A percentile compares a stretch with the other conserved stretches of the same genome.
Evolutionary conservation across 2,797 vertebrate species (phyloP).

Genomic region (Myripristis jacobus): DNA sequence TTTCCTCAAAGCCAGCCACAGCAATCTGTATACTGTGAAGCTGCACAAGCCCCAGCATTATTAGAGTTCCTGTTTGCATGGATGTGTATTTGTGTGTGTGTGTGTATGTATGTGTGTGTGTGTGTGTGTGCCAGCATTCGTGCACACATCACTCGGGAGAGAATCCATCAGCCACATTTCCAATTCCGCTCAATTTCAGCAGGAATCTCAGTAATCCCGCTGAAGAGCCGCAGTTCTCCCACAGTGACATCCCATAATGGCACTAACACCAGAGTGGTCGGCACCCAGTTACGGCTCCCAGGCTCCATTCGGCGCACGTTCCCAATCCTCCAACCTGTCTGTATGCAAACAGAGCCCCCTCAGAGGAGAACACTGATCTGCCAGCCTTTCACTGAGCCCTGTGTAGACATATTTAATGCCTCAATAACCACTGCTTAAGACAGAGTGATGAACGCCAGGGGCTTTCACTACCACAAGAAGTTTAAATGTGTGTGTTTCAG

Average conservation of each 20-base stretch:
- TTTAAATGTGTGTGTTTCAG: conserved; percentile 45
- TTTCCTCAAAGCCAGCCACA: conserved; percentile 20
- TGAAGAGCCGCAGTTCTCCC: conserved; percentile 82
- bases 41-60: conserved; percentile 15
- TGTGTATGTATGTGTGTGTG: conserved; percentile 13
- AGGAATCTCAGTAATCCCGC: conserved; percentile 82
- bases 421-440: conserved; percentile 83
- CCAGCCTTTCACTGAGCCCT: conserved; percentile 79
- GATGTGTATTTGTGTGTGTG: conserved; percentile 41
- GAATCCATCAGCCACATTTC: conserved; percentile 76
- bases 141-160: conserved; percentile 63
- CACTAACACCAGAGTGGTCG: conserved; percentile 81
- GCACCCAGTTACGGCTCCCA: conserved; percentile 78
- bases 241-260: conserved; percentile 84
- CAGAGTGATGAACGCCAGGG: conserved; percentile 78
- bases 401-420: conserved; percentile 85
- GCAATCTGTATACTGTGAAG: not conserved
- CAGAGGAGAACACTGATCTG: conserved; percentile 79
- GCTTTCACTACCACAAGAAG: conserved; percentile 75
- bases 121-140: conserved; percentile 16
- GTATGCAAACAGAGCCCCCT: conserved; percentile 82
- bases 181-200: conserved; percentile 82
- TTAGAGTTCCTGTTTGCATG: conserved; percentile 56
- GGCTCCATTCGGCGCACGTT: conserved; percentile 78
- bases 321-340: conserved; percentile 80